Conservation (phyloP, 2,113 vertebrate species). For the Phyllostomus hastatus region DNA sequence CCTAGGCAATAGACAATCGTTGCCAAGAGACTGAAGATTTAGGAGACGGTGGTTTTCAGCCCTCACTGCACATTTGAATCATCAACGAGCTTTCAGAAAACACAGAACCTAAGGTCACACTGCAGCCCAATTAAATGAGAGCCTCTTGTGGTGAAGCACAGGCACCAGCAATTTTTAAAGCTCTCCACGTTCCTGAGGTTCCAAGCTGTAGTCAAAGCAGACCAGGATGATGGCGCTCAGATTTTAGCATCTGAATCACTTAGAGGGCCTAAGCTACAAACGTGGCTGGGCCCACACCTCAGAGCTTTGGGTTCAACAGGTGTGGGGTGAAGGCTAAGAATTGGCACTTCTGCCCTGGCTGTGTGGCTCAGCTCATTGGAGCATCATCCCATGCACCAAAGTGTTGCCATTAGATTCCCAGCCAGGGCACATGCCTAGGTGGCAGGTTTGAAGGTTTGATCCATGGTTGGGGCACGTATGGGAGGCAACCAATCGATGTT, state of each 20-base stretch:
- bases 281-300: background rate
- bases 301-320: background rate
- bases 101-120: background rate
- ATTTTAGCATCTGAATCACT: slow-evolving; percentile 3
- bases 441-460: too few relatives aligned
- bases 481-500: too few relatives aligned
- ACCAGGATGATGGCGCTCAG: background rate
- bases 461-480: too few relatives aligned
- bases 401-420: too few relatives aligned
- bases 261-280: background rate
- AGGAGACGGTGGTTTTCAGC: background rate
- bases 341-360: too few relatives aligned
- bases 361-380: too few relatives aligned
- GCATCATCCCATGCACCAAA: too few relatives aligned
- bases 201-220: background rate
- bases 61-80: background rate
- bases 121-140: background rate
- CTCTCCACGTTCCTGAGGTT: background rate
- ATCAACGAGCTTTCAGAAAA: background rate
- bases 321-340: background rate
- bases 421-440: too few relatives aligned
- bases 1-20: background rate
- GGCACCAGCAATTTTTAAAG: background rate
- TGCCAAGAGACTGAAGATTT: background rate
- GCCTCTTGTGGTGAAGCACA: background rate